Evolutionary conservation across 2,113 vertebrate genomes (phyloP), one percentile per base, ranked within the genome.

Genomic region (Camelus dromedarius): DNA sequence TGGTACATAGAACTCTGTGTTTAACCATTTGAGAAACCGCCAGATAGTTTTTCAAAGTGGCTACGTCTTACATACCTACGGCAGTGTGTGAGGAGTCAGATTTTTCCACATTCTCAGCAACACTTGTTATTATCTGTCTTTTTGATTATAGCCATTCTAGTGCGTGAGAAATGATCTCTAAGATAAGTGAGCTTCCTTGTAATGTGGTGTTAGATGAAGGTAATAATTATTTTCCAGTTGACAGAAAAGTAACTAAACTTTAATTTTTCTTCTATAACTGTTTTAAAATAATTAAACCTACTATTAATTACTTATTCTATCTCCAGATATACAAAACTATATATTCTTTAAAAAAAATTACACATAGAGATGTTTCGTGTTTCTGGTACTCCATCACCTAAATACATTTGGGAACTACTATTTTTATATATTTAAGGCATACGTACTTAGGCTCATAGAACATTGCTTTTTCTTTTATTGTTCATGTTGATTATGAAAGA

Each of bases 391-490:
- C 42, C 3, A 56, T 56, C 50, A 48, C 14, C 66, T 82, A 90
- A 82, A 46, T 86, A 90, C 38, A 92, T 54, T 58, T 67, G 64
- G 73, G 50, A 66, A 91, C 50, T 75, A 79, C 26, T 54, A 1
- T 70, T 84, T 91, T 87, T 82, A 76, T 58, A 67, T 60, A 56
- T 89, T 62, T 90, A 54, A 91, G 35, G 11, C 32, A 6, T 86
- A 56, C 80, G 38, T 84, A 28, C n/a, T 88, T 82, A 7, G 5
- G 22, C 35, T 91, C 32, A 48, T 60, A 66, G n/a, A 72, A 76
- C 4, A 28, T 60, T 70, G 70, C 56, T 64, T 92, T 92, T 76
- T 66, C n/a, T 89, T 76, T 72, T 66, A 81, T 90, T 91, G n/a
- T 79, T 46, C 19, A 52, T 56, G 20, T 56, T 83, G 46, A 84